Conservation (phyloP, 1,140 invertebrate species). For the Microvelia longipes region DNA sequence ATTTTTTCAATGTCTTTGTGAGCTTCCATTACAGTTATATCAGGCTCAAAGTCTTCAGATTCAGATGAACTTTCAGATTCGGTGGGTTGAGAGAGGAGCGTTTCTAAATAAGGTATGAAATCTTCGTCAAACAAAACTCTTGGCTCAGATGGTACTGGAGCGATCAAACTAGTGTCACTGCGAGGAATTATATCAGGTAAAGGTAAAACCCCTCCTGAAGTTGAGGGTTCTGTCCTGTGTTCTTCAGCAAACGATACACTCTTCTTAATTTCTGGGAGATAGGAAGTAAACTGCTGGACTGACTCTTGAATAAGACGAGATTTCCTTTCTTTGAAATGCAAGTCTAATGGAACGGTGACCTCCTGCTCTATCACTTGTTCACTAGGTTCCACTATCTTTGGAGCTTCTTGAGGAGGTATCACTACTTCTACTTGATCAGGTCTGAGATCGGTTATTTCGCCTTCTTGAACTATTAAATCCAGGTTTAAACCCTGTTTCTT, state of each 20-base stretch:
- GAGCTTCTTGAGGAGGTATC: no score
- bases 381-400: no score
- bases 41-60: background rate
- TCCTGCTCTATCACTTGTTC: background rate
- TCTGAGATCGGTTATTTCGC: background rate
- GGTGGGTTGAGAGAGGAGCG: background rate
- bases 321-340: no score
- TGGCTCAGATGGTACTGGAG: background rate
- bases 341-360: background rate
- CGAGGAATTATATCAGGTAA: background rate
- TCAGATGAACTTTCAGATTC: background rate
- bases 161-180: no score
- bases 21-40: background rate
- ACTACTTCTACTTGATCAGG: background rate
- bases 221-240: background rate
- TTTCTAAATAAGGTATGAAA: background rate
- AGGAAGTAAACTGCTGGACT: background rate
- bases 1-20: background rate
- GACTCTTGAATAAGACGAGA: background rate
- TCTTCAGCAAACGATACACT: background rate
- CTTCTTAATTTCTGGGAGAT: background rate
- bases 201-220: background rate
- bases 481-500: background rate
- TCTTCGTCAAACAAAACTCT: background rate
- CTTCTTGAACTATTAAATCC: background rate